phyloP scores from a whole-genome alignment of 2,888 invertebrate species.

The Sisyra nigra region DNA sequence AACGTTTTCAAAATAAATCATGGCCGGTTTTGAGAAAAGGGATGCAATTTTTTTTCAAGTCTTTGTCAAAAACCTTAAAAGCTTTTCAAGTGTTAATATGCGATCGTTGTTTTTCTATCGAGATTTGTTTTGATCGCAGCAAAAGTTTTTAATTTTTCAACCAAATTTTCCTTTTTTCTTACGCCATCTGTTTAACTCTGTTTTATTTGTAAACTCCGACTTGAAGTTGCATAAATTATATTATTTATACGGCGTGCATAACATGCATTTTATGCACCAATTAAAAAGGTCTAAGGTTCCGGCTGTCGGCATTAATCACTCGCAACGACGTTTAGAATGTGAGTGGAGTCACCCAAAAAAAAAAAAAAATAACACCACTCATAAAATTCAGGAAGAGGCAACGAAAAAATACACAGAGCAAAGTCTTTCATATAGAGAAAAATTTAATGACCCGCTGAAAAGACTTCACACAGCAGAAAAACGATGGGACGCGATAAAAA shows the following conservation, averaged over 20 bases:
- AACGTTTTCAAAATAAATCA: neutral
- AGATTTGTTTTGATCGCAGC: slow-evolving; percentile 2
- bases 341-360: too few relatives aligned
- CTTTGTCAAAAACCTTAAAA: neutral
- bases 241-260: slow-evolving; percentile 1
- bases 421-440: too few relatives aligned
- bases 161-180: slow-evolving; percentile 4
- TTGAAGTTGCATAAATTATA: slow-evolving; percentile 1
- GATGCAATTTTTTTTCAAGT: neutral
- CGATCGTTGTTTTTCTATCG: slow-evolving; percentile 1
- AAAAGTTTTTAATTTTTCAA: too few relatives aligned
- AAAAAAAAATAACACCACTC: too few relatives aligned
- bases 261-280: slow-evolving; percentile 8
- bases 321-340: too few relatives aligned
- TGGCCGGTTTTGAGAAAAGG: neutral
- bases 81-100: neutral
- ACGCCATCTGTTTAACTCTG: neutral
- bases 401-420: too few relatives aligned
- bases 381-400: too few relatives aligned
- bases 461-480: too few relatives aligned
- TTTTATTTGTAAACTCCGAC: slow-evolving; percentile 1
- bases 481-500: too few relatives aligned
- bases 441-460: too few relatives aligned
- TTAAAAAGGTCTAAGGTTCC: slow-evolving; percentile 7
- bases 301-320: too few relatives aligned